A percentile compares a stretch with the other conserved stretches of the same genome.
phyloP scores from a whole-genome alignment of 2,797 vertebrate species.

The Hapalemur alaotrensis region DNA sequence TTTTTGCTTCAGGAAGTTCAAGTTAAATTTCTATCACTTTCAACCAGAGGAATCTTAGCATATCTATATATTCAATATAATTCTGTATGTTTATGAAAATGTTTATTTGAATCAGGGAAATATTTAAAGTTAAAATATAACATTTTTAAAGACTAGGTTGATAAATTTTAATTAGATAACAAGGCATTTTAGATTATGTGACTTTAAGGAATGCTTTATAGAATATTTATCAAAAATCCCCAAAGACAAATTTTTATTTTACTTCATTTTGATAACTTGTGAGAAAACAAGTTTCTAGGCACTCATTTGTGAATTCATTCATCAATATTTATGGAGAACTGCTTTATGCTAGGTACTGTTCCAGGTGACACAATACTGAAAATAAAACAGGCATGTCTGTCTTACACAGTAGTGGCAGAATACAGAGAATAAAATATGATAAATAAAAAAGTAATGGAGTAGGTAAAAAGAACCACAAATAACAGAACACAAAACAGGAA shows the following conservation, averaged over 20 bases:
- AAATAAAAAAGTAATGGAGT: neutral
- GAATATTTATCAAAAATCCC: neutral
- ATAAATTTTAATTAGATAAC: constrained; percentile 42
- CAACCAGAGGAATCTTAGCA: neutral
- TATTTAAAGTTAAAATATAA: constrained; percentile 4
- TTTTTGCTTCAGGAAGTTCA: neutral
- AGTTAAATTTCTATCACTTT: neutral
- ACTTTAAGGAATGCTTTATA: neutral
- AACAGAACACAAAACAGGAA: neutral
- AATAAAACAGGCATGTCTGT: neutral
- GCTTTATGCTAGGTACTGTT: neutral
- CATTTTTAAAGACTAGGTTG: neutral
- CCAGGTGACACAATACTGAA: neutral
- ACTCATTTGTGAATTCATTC: neutral
- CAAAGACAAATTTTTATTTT: constrained; percentile 1
- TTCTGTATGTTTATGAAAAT: neutral
- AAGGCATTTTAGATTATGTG: constrained; percentile 11
- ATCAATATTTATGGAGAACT: neutral
- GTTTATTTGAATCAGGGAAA: constrained; percentile 37
- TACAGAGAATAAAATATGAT: neutral
- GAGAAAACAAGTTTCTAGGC: neutral
- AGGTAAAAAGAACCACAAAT: neutral
- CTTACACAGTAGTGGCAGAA: neutral
- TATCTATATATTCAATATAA: neutral
- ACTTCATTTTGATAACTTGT: neutral